Evolutionary conservation across 2,888 invertebrate species (phyloP).

Genomic region (Drosophila robusta): DNA sequence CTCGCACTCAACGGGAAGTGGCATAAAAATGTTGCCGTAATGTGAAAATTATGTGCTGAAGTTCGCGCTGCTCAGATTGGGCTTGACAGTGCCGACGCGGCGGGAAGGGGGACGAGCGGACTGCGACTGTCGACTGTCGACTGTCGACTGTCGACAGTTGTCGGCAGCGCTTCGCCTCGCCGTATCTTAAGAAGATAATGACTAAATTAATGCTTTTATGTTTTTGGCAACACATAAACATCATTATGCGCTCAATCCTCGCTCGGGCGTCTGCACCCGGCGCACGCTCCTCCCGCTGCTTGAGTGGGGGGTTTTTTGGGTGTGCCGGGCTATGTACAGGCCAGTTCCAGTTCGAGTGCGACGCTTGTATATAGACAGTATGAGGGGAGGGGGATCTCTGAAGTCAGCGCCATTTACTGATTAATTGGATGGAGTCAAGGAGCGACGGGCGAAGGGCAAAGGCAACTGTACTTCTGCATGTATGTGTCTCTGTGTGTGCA

Average conservation of each 20-base stretch:
- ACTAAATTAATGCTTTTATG: slow-evolving; percentile 85
- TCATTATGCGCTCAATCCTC: slow-evolving; percentile 82
- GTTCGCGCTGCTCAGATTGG: slow-evolving; percentile 54
- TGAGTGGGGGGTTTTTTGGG: neutral
- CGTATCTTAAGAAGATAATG: slow-evolving; percentile 85
- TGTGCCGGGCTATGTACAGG: slow-evolving; percentile 32
- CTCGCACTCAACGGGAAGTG: slow-evolving; percentile 16
- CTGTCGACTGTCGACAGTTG: neutral
- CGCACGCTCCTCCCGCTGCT: slow-evolving; percentile 33
- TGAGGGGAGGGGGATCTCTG: slow-evolving; percentile 8
- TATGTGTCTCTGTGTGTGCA: slow-evolving; percentile 25
- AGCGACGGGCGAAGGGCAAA: neutral
- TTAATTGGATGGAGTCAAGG: slow-evolving; percentile 30
- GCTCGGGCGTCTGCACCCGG: slow-evolving; percentile 13
- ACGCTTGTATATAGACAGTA: slow-evolving; percentile 3
- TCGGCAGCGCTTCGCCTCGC: slow-evolving; percentile 42
- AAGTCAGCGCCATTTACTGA: slow-evolving; percentile 40
- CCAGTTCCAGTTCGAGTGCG: neutral
- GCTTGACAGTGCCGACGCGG: neutral
- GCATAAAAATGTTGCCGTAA: slow-evolving; percentile 50
- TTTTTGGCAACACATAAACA: slow-evolving; percentile 84
- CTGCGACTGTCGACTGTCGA: too few species aligned
- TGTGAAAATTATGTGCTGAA: slow-evolving; percentile 70
- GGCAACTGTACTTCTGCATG: slow-evolving; percentile 17
- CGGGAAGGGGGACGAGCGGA: neutral